Conservation (phyloP, 2,797 vertebrate genomes). For the Siniperca undulata region DNA sequence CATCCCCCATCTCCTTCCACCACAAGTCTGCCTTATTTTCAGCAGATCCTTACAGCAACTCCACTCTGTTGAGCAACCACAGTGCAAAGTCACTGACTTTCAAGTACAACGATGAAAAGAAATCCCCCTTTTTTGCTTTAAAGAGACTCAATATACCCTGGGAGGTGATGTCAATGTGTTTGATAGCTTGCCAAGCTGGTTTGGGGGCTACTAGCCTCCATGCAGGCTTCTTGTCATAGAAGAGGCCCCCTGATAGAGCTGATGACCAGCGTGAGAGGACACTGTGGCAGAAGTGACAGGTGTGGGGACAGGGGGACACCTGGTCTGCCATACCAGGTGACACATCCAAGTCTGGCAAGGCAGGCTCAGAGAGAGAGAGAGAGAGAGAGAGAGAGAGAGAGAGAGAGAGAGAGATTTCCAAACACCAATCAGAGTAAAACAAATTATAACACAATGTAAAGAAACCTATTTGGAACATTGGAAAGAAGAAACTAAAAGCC, state of each 20-base stretch:
- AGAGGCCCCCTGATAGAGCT: conserved; percentile 29
- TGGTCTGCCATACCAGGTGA: conserved; percentile 67
- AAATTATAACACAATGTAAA: too few species aligned
- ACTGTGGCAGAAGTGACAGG: conserved; percentile 60
- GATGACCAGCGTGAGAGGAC: conserved; percentile 50
- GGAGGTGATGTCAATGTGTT: conserved; percentile 32
- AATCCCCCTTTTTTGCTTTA: not conserved
- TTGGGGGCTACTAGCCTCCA: conserved; percentile 8
- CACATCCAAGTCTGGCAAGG: conserved; percentile 55
- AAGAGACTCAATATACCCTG: not conserved
- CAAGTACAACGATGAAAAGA: conserved; percentile 5
- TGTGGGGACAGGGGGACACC: conserved; percentile 46
- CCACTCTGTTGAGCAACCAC: not conserved
- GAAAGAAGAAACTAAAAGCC: too few species aligned
- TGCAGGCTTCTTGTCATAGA: conserved; percentile 45
- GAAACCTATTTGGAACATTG: too few species aligned
- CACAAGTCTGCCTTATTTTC: conserved; percentile 34
- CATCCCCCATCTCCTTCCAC: not conserved
- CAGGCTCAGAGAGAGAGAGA: conserved; percentile 14
- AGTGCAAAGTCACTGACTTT: conserved; percentile 36
- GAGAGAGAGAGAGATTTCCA: not conserved
- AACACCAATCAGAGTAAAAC: too few species aligned
- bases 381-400: conserved; percentile 4
- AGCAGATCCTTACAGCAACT: conserved; percentile 21
- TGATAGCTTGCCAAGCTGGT: conserved; percentile 43